Evolutionary conservation across 2,888 invertebrate species (phyloP), one percentile per base, ranked within the genome.

Genomic region (Agrilus cyanescens): DNA sequence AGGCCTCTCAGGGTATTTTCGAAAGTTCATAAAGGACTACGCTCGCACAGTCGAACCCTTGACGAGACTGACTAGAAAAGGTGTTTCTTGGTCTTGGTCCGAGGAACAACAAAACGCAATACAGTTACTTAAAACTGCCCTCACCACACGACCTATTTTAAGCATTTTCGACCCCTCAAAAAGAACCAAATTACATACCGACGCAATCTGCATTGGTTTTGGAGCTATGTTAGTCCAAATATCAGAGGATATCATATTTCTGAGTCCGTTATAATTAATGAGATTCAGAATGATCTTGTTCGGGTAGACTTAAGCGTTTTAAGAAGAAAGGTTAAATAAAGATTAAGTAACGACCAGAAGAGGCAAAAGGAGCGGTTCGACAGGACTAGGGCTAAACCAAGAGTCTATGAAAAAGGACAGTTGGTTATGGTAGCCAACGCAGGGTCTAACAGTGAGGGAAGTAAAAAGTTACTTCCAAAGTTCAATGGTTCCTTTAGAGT

Each of bases 1-100:
- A 25, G 50, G 52, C 12, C 37, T 53, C 14, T 13, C 48, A 4
- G 43, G 50, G 20, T 53, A 46, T 44, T 53, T 53, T 41, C 44
- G 48, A 6, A 50, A 48, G 43, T 47, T 50, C 41, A 37, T 48
- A 8, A 43, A 42, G 37, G 40, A 50, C 40, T 52, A 41, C 30
- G 52, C 55, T 0, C 14, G 29, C 18, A 6, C 50, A 1, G 51
- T 50, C 1, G 14, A 32, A n/a, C 52, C 54, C 3, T 32, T 56
- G 2, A 56, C 45, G 10, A 38, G 6, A 4, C 20, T 46, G 12
- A 37, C 40, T 3, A 41, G 32, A 12, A 46, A 47, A 20, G 34
- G 31, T 14, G 32, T 13, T 4, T 2, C 14, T 4, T 50, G 43
- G 44, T 12, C 4, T n/a, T 47, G 47, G 41, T 29, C 13, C 4